Conservation (phyloP, 2,888 invertebrate genomes). For the Linnaemya tessellans region DNA sequence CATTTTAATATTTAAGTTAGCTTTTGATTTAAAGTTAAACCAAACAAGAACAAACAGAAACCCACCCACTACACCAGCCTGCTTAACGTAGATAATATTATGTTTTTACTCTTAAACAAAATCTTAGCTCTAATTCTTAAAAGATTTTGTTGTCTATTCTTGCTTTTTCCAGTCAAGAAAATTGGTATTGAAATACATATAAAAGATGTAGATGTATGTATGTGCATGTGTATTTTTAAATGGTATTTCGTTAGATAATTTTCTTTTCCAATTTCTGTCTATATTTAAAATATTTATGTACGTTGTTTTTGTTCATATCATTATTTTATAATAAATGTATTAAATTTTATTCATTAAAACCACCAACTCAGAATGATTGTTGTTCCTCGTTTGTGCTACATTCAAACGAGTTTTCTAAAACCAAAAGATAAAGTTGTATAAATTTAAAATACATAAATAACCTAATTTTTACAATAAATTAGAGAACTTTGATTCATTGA, state of each 20-base stretch:
- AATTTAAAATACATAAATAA: constrained; percentile 13
- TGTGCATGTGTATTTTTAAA: not conserved
- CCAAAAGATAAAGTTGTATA: constrained; percentile 28
- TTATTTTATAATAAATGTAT: constrained; percentile 41
- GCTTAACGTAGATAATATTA: constrained; percentile 35
- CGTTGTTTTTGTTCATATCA: constrained; percentile 36
- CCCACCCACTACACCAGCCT: constrained; percentile 48
- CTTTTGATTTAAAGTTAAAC: constrained; percentile 43
- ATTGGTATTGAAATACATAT: not conserved
- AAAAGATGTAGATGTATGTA: not conserved
- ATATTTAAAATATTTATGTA: constrained; percentile 37
- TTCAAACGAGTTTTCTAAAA: constrained; percentile 37
- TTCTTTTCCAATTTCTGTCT: not conserved
- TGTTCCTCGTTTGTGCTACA: constrained; percentile 38
- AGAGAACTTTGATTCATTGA: constrained; percentile 30
- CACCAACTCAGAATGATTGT: constrained; percentile 11
- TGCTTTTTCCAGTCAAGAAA: constrained; percentile 18
- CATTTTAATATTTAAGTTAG: constrained; percentile 69
- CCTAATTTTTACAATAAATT: constrained; percentile 34
- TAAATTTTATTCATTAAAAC: constrained; percentile 51
- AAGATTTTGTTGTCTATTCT: not conserved
- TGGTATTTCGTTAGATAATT: not conserved
- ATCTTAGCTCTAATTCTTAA: constrained; percentile 15
- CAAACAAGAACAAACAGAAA: constrained; percentile 1
- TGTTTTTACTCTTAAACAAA: constrained; percentile 5